Evolutionary conservation across 2,888 invertebrate genomes (phyloP).

Genomic region (Drosophila kuntzei): DNA sequence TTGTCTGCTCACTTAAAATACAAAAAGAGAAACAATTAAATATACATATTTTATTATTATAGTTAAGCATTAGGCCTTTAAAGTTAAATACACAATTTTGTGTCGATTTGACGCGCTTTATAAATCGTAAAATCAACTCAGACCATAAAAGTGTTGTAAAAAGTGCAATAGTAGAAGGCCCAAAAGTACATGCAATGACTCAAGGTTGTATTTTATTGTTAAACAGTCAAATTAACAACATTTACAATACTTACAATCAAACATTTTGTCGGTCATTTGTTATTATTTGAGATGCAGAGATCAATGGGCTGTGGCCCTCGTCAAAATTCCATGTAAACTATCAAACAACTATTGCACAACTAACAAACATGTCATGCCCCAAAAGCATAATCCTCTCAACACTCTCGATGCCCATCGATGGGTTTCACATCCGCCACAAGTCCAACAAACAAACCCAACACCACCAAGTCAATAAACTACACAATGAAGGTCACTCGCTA

Average conservation of each 20-base stretch:
- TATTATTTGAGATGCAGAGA: constrained; percentile 29
- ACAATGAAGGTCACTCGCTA: constrained; percentile 27
- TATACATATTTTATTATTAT: constrained; percentile 18
- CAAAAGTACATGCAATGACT: constrained; percentile 19
- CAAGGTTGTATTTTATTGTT: constrained; percentile 40
- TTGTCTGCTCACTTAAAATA: constrained; percentile 11
- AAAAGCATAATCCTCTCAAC: constrained; percentile 26
- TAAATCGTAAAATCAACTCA: constrained; percentile 22
- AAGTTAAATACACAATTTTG: constrained; percentile 54
- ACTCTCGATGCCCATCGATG: constrained; percentile 34
- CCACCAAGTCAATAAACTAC: constrained; percentile 51
- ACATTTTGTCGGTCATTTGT: constrained; percentile 30
- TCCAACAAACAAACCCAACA: constrained; percentile 14
- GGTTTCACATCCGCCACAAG: constrained; percentile 64
- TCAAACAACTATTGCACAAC: constrained; percentile 27
- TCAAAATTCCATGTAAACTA: constrained; percentile 31
- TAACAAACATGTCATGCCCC: constrained; percentile 8
- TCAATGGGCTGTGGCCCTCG: constrained; percentile 34
- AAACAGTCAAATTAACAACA: constrained; percentile 57
- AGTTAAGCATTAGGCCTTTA: constrained; percentile 32
- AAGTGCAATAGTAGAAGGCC: constrained; percentile 31
- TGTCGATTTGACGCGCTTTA: constrained; percentile 39
- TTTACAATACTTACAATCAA: constrained; percentile 36
- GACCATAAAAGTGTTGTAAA: constrained; percentile 27
- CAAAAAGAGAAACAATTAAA: constrained; percentile 26